A percentile compares a stretch with the other conserved stretches of the same genome.
Conservation (phyloP, 2,888 invertebrate species). For the Troides aeacus region DNA sequence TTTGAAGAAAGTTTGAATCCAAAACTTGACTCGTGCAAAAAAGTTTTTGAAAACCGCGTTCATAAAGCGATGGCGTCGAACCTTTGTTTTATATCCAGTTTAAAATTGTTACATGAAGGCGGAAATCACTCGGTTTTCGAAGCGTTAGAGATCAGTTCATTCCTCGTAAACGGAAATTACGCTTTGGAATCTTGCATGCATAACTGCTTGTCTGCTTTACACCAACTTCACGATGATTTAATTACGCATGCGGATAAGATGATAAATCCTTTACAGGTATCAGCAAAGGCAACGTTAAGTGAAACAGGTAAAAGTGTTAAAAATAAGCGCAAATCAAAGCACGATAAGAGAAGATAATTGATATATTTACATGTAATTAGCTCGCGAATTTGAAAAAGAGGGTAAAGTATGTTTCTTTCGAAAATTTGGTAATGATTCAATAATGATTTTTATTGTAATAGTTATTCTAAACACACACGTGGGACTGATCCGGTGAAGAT, state of each 20-base stretch:
- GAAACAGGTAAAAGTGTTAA: not conserved
- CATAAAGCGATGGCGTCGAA: slow-evolving; percentile 62
- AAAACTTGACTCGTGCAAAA: slow-evolving; percentile 45
- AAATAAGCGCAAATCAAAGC: not conserved
- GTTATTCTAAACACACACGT: too few relatives aligned
- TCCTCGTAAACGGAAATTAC: slow-evolving; percentile 52
- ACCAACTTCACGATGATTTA: slow-evolving; percentile 48
- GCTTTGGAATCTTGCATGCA: slow-evolving; percentile 49
- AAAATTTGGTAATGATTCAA: too few relatives aligned
- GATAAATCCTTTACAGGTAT: slow-evolving; percentile 46
- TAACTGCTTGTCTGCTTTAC: slow-evolving; percentile 46
- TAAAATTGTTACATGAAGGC: slow-evolving; percentile 58
- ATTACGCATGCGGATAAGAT: slow-evolving; percentile 49
- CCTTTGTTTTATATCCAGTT: slow-evolving; percentile 52
- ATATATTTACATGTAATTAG: not conserved
- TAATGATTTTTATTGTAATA: too few relatives aligned
- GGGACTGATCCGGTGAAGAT: too few relatives aligned
- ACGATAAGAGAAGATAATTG: not conserved
- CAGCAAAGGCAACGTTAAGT: slow-evolving; percentile 42
- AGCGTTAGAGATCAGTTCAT: slow-evolving; percentile 46
- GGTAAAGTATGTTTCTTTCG: too few relatives aligned
- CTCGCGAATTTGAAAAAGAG: too few relatives aligned
- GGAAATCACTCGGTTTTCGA: slow-evolving; percentile 57
- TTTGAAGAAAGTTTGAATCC: slow-evolving; percentile 56
- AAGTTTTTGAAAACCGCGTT: slow-evolving; percentile 45